These are phyloP conservation scores for Drosophila willistoni DNA, from an alignment of 1,140 invertebrate genomes.

Conservation along the genomic window DNA sequence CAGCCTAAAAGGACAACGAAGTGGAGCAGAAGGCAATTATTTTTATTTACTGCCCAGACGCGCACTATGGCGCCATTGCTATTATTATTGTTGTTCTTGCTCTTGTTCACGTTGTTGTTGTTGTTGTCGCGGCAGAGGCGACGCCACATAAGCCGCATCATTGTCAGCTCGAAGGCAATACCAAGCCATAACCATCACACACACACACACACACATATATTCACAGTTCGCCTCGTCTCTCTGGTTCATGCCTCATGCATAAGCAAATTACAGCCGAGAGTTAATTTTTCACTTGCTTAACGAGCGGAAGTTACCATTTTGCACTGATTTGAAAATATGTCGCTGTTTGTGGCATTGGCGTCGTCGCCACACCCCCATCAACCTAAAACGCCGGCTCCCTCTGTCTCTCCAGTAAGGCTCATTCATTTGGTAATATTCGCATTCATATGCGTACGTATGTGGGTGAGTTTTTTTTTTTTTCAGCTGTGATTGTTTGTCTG, in stretches of 20 bases:
- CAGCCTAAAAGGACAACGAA: constrained; percentile 69
- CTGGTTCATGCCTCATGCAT: constrained; percentile 55
- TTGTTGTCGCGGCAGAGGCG: constrained; percentile 36
- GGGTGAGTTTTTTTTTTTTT: constrained; percentile 44
- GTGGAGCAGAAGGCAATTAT: constrained; percentile 81
- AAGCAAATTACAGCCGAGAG: constrained; percentile 78
- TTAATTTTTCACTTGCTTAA: constrained; percentile 83
- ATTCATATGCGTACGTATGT: constrained; percentile 75
- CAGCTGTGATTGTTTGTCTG: constrained; percentile 74
- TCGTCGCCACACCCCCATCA: constrained; percentile 29
- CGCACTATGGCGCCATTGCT: constrained; percentile 75
- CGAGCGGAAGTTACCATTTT: constrained; percentile 82
- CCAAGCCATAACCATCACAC: constrained; percentile 29
- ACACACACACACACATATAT: constrained; percentile 6
- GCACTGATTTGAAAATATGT: constrained; percentile 82
- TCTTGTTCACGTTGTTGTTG: constrained; percentile 22
- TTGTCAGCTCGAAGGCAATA: constrained; percentile 64
- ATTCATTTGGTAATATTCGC: constrained; percentile 74
- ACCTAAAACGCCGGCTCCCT: neutral
- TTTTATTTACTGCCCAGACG: constrained; percentile 81
- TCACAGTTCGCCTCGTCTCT: neutral
- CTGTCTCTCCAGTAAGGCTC: neutral
- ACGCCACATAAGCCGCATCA: constrained; percentile 78
- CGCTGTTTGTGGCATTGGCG: constrained; percentile 78
- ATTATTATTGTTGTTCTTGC: constrained; percentile 61